phyloP scores from a whole-genome alignment of 2,113 vertebrate genomes.

The Choloepus hoffmanni region DNA sequence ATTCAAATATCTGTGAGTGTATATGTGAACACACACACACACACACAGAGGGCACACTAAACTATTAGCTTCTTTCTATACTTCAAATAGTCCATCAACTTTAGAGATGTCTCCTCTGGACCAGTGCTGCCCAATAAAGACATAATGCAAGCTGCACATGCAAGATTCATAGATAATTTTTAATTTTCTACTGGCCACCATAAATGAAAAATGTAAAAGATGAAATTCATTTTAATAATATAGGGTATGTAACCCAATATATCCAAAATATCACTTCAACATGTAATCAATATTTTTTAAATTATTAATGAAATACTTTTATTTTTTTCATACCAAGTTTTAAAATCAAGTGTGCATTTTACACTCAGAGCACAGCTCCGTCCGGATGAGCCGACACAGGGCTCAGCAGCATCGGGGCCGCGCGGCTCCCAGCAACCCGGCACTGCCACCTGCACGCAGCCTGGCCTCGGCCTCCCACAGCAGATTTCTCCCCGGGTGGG shows the following conservation, averaged over 20 bases:
- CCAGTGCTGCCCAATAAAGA: background rate
- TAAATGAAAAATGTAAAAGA: constrained; percentile 47
- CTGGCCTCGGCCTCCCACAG: background rate
- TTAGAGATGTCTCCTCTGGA: background rate
- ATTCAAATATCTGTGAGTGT: too few species aligned
- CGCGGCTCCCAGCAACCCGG: background rate
- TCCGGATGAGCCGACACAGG: background rate
- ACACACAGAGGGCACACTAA: background rate
- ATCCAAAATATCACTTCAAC: constrained; percentile 25
- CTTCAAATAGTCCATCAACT: background rate
- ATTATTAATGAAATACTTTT: background rate
- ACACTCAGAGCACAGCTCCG: background rate
- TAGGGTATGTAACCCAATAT: constrained; percentile 15
- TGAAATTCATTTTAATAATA: background rate
- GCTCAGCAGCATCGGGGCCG: background rate
- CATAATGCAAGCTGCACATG: background rate
- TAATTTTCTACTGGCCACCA: background rate
- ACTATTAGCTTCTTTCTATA: background rate
- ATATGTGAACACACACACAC: background rate
- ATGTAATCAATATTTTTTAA: background rate
- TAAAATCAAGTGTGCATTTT: background rate
- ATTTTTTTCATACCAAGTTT: constrained; percentile 20
- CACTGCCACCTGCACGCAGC: background rate
- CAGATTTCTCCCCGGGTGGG: background rate
- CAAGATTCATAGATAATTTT: background rate